Evolutionary conservation across 2,888 invertebrate genomes (phyloP), one percentile per base, ranked within the genome.

Genomic region (Lottia gigantea): DNA sequence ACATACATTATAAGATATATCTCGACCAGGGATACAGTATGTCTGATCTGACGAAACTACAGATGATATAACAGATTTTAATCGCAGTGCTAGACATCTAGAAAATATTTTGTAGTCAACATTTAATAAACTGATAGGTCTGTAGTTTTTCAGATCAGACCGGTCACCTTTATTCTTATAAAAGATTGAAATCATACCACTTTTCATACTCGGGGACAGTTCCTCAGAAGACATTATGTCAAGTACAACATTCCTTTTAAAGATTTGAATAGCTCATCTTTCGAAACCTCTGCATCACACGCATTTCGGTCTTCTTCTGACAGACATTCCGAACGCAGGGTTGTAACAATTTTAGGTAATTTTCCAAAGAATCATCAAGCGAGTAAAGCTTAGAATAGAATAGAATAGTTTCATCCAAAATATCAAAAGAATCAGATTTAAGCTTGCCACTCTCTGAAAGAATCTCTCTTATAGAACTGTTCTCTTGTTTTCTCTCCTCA

Each of bases 91-190:
- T 15, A 79, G 46, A 19, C 71, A 25, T 73, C 79, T 78, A 1
- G 78, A 77, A 3, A 79, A 31, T 62, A 78, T 74, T 71, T 80
- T 77, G 16, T 76, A 71, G 64, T 80, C 78, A 12, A 75, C 55
- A 72, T 78, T 76, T 25, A 79, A 63, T 3, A 79, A 61, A 12
- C 76, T 76, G 45, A 80, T 80, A 7, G 78, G 81, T 23, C 78
- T 62, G 64, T 74, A 79, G 62, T 72, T 72, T 71, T 77, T 76
- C 63, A 79, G 64, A 68, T 72, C 16, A 15, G 63, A 31, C 11
- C 67, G 40, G 26, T 76, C 66, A 45, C 49, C 31, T 40, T 40
- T 45, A 64, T 79, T 76, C 75, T 79, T 78, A 67, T 75, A 76
- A 46, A 80, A 61, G 15, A 76, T 64, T 25, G 73, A 69, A n/a